Evolutionary conservation across 2,888 invertebrate species (phyloP), one percentile per base, ranked within the genome.

Genomic region (Dasypolia templi): DNA sequence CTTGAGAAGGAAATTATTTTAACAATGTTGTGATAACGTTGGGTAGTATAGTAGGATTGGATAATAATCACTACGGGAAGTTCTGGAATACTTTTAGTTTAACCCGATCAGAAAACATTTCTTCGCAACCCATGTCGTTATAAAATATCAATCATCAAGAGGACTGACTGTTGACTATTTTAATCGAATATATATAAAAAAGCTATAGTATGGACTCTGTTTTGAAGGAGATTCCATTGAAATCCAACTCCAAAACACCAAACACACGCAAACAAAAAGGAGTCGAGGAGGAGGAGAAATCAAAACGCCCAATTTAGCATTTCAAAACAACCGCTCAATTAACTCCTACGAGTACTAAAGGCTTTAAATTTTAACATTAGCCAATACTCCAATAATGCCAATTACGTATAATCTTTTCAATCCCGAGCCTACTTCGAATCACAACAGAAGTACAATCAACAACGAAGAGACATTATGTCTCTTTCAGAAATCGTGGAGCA

Each of bases 391-490:
- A 79, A 75, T 79, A 56, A 64, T 71, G 76, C 42, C 84, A 82
- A 86, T 82, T 75, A 86, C n/a, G n/a, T n/a, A n/a, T 59, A 77
- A 77, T 81, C 56, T 78, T 75, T 78, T 81, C 72, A 77, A 82
- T 69, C 72, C 74, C 71, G 67, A 84, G 79, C 61, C 81, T 83
- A 71, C 79, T 86, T 80, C 83, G 75, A 82, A 86, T 86, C 81
- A 89, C 88, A 89, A 88, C 88, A 79, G 83, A 85, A 61, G 73
- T 73, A 82, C 81, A 86, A 87, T 86, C 82, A 87, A 84, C 64
- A 77, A 83, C 77, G 77, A 88, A 82, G 22, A 29, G 29, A 29
- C 12, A 62, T 26, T 42, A 39, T 26, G 11, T 6, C 6, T 62
- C 12, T 29, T 62, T 26, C 0, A 7, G 29, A 44, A 63, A 22